These are phyloP conservation scores for Xanthia togata DNA, from an alignment of 2,888 invertebrate species.

Conservation along the genomic window DNA sequence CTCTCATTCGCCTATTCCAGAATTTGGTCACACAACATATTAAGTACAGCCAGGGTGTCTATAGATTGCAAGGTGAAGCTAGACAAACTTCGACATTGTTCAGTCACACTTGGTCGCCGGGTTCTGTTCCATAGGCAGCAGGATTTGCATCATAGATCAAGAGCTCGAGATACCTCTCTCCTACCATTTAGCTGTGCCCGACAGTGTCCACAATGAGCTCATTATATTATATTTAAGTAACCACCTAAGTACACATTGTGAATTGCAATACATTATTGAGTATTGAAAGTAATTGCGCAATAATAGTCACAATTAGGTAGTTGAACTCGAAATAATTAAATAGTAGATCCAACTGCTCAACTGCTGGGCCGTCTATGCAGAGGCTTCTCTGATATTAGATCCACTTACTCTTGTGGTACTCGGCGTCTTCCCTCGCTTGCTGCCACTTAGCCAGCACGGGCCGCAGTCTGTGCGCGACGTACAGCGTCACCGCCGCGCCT, in stretches of 20 bases:
- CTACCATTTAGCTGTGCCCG: not conserved
- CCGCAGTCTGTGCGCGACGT: conserved; percentile 63
- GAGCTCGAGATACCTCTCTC: not conserved
- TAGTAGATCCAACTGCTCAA: not conserved
- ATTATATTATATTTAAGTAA: not conserved
- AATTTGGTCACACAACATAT: not conserved
- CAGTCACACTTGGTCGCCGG: not conserved
- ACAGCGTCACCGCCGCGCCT: conserved; percentile 58
- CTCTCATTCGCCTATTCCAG: not conserved
- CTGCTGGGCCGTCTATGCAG: too few species aligned
- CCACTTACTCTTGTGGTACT: conserved; percentile 80
- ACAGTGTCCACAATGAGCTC: not conserved
- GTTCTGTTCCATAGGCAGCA: not conserved
- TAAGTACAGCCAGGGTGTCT: not conserved
- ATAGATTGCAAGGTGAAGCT: not conserved
- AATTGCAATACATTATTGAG: not conserved
- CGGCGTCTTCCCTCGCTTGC: conserved; percentile 80
- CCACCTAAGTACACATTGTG: not conserved
- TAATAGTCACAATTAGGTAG: not conserved
- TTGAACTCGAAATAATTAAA: not conserved
- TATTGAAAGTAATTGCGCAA: not conserved
- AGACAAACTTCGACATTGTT: not conserved
- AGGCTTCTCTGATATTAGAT: not conserved
- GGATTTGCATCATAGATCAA: not conserved
- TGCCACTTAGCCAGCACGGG: conserved; percentile 73